Evolutionary conservation across 2,797 vertebrate species (phyloP).

Genomic region (Mallotus villosus): DNA sequence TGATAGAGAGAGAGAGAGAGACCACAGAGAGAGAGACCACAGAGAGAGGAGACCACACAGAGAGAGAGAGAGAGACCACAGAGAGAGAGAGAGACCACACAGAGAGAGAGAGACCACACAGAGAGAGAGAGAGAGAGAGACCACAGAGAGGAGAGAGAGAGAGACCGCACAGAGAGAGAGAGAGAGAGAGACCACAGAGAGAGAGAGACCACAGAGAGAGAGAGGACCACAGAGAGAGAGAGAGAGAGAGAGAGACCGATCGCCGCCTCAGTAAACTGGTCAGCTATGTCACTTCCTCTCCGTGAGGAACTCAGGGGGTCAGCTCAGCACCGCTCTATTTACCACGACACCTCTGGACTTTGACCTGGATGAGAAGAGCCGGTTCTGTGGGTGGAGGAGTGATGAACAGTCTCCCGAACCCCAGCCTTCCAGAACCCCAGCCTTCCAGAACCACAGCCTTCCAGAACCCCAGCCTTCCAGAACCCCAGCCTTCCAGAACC

Average conservation of each 20-base stretch:
- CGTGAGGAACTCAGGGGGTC: neutral
- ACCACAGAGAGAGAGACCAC: constrained; percentile 16
- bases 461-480: too few species aligned
- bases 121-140: neutral
- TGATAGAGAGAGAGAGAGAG: constrained; percentile 34
- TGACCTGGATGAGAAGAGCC: constrained; percentile 5
- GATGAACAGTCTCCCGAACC: neutral
- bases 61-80: neutral
- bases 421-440: neutral
- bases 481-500: too few species aligned
- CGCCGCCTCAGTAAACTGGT: too few species aligned
- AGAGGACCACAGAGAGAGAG: constrained; percentile 35
- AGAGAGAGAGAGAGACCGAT: constrained; percentile 23
- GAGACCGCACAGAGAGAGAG: neutral
- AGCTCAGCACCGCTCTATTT: neutral
- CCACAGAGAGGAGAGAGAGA: neutral
- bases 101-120: constrained; percentile 8
- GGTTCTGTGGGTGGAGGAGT: constrained; percentile 7
- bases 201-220: constrained; percentile 3
- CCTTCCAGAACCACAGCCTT: too few species aligned
- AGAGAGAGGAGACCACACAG: constrained; percentile 26
- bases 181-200: neutral
- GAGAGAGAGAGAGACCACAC: constrained; percentile 28
- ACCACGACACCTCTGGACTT: constrained; percentile 10
- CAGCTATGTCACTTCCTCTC: neutral